Percentiles rank a stretch among this genome's conserved stretches.
Conservation (phyloP, 2,113 vertebrate species). For the Romanogobio albipinnatus region DNA sequence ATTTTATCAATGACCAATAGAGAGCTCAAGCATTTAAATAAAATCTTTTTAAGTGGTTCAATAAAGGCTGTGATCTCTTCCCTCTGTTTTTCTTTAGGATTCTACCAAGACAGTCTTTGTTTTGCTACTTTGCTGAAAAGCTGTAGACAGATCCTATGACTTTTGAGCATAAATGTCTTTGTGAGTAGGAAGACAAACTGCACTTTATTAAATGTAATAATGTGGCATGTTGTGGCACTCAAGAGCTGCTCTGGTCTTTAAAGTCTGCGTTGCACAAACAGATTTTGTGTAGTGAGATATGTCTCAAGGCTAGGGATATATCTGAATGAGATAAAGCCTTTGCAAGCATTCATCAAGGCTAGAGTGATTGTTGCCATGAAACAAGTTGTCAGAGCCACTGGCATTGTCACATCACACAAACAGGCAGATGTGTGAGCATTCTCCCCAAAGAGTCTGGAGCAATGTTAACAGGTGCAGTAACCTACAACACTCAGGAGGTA, state of each 20-base stretch:
- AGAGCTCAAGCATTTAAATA: neutral
- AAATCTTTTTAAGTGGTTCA: neutral
- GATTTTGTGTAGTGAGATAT: neutral
- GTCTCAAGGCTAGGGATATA: neutral
- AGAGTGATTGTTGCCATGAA: conserved; percentile 28
- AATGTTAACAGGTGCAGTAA: conserved; percentile 64
- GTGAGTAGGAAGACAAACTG: conserved; percentile 7
- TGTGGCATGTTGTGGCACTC: neutral
- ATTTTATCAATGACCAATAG: neutral
- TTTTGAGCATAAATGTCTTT: neutral
- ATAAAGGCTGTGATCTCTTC: neutral
- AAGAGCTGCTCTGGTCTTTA: neutral
- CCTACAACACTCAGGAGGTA: conserved; percentile 56
- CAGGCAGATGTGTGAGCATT: conserved; percentile 1
- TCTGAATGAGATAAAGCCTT: neutral
- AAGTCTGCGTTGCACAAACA: neutral
- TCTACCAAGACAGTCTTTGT: neutral
- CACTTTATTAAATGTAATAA: neutral
- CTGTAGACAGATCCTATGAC: neutral
- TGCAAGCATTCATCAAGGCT: neutral
- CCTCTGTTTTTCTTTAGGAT: neutral
- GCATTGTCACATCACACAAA: conserved; percentile 9
- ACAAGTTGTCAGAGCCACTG: conserved; percentile 17
- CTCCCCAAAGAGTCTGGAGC: conserved; percentile 35
- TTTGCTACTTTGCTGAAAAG: neutral